phyloP scores from a whole-genome alignment of 2,797 vertebrate genomes.

The Ctenopoma kingsleyae region DNA sequence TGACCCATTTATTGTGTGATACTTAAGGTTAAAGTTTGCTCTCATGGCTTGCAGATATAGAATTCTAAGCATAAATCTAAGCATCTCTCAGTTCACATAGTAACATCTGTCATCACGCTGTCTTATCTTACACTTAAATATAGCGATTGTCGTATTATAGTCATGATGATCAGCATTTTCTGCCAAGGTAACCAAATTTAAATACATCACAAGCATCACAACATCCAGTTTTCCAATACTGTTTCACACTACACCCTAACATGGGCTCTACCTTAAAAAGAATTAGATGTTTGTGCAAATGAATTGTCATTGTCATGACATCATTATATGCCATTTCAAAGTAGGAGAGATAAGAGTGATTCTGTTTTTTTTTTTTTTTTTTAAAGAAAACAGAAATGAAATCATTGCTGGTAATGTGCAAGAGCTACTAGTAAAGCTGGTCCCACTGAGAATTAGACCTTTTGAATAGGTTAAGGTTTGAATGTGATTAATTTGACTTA shows the following conservation, averaged over 20 bases:
- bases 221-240: background rate
- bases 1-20: slow-evolving; percentile 28
- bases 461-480: slow-evolving; percentile 61
- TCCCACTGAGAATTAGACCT: slow-evolving; percentile 41
- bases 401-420: slow-evolving; percentile 11
- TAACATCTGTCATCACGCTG: background rate
- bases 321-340: background rate
- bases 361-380: slow-evolving; percentile 1
- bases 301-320: background rate
- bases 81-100: background rate
- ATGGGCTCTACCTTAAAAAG: background rate
- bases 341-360: background rate
- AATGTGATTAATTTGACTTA: slow-evolving; percentile 67
- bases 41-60: background rate
- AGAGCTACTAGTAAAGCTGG: slow-evolving; percentile 6
- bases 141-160: background rate
- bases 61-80: slow-evolving; percentile 4
- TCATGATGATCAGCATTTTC: background rate
- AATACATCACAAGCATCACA: background rate
- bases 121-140: background rate
- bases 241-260: fast-evolving
- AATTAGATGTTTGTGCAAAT: background rate
- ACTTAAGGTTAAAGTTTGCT: background rate
- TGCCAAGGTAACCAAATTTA: background rate
- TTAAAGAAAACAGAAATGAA: background rate